Percentiles rank a stretch among this genome's conserved stretches.
These are phyloP conservation scores for Megastigmus dorsalis DNA, from an alignment of 2,888 invertebrate species.

Conservation along the genomic window DNA sequence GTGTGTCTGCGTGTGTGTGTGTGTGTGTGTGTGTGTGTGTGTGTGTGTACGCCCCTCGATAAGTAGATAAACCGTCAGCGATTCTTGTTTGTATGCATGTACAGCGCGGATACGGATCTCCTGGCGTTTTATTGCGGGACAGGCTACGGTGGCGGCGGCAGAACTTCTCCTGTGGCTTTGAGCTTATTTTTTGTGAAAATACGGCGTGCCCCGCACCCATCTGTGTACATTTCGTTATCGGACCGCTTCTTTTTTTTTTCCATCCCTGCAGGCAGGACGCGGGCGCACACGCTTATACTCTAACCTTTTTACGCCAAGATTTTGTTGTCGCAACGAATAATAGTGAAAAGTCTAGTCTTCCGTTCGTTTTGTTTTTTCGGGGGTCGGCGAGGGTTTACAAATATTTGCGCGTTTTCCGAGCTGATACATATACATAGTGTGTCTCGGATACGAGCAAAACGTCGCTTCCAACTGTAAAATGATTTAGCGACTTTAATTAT, in stretches of 20 bases:
- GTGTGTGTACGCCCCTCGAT: too few species aligned
- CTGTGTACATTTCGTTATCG: slow-evolving; percentile 28
- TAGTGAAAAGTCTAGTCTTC: background rate
- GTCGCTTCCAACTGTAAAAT: too few species aligned
- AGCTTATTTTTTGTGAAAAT: slow-evolving; percentile 29
- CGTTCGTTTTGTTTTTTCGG: background rate
- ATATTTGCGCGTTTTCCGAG: background rate
- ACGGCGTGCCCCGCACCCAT: too few species aligned
- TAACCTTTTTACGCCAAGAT: slow-evolving; percentile 3
- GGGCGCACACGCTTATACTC: background rate
- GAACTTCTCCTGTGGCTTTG: background rate
- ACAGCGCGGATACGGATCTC: too few species aligned
- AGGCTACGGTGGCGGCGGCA: background rate
- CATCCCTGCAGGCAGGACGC: too few species aligned
- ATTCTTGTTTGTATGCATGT: too few species aligned
- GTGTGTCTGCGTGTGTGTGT: too few species aligned
- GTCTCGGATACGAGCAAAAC: too few species aligned
- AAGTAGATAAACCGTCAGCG: too few species aligned
- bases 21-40: too few species aligned
- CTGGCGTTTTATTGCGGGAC: slow-evolving; percentile 22
- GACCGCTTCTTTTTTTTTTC: background rate
- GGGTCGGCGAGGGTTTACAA: too few species aligned
- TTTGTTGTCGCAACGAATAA: background rate
- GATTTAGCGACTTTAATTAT: background rate
- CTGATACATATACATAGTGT: too few species aligned